Conservation (phyloP, 2,797 vertebrate genomes). For the Paguma larvata region DNA sequence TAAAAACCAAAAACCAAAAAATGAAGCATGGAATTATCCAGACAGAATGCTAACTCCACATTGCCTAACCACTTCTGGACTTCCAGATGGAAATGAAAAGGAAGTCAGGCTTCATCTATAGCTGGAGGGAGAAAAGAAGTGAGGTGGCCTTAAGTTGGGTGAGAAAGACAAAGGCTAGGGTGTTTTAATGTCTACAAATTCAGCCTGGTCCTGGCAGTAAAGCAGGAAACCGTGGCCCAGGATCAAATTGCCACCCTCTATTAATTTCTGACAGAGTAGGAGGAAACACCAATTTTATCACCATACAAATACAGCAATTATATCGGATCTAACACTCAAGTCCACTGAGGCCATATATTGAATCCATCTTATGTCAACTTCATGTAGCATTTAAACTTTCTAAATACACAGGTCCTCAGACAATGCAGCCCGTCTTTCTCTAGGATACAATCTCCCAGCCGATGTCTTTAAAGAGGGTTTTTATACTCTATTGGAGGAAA, state of each 20-base stretch:
- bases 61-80: background rate
- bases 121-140: background rate
- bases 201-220: background rate
- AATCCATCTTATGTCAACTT: background rate
- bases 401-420: background rate
- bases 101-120: background rate
- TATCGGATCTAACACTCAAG: background rate
- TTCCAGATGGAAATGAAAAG: constrained; percentile 17
- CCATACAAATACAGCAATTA: background rate
- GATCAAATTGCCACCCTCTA: background rate
- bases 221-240: background rate
- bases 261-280: background rate
- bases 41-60: background rate
- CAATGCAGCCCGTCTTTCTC: background rate
- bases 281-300: background rate
- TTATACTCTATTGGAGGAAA: background rate
- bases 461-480: background rate
- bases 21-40: background rate
- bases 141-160: background rate
- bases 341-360: background rate
- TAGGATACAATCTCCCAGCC: background rate
- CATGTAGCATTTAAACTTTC: background rate
- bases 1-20: constrained; percentile 23
- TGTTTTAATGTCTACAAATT: background rate
- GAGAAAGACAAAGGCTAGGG: background rate